phyloP scores from a whole-genome alignment of 2,888 invertebrate genomes.

The Tachystola acroxantha region DNA sequence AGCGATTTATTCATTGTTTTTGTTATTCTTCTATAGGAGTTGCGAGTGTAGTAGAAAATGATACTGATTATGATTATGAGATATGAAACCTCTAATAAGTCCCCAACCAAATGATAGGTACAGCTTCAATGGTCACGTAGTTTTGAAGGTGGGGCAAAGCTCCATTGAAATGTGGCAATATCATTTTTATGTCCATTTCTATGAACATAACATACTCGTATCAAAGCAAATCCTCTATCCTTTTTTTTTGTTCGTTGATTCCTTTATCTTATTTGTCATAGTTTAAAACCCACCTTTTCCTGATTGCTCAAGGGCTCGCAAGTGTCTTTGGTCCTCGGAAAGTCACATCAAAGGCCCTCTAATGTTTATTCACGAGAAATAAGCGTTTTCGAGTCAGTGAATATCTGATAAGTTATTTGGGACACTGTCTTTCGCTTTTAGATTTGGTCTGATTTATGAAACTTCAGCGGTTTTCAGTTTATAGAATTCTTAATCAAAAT shows the following conservation, averaged over 20 bases:
- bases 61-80: no score
- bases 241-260: not conserved
- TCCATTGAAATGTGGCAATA: no score
- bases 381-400: slow-evolving; percentile 27
- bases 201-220: not conserved
- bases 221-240: not conserved
- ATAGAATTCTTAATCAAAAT: no score
- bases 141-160: no score
- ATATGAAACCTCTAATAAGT: no score
- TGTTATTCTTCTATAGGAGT: no score
- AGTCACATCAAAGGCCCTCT: slow-evolving; percentile 20
- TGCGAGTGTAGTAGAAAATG: no score
- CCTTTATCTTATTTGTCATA: not conserved
- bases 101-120: no score
- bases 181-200: no score
- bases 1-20: no score
- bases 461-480: not conserved
- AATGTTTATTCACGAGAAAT: slow-evolving; percentile 26
- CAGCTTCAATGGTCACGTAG: no score
- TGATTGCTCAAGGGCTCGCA: slow-evolving; percentile 11
- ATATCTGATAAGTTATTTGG: slow-evolving; percentile 18
- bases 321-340: slow-evolving; percentile 14
- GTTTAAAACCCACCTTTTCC: slow-evolving; percentile 3
- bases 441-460: slow-evolving; percentile 7
- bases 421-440: slow-evolving; percentile 5